These are phyloP conservation scores for Papilio protenor DNA, from an alignment of 2,888 invertebrate genomes.

Conservation along the genomic window DNA sequence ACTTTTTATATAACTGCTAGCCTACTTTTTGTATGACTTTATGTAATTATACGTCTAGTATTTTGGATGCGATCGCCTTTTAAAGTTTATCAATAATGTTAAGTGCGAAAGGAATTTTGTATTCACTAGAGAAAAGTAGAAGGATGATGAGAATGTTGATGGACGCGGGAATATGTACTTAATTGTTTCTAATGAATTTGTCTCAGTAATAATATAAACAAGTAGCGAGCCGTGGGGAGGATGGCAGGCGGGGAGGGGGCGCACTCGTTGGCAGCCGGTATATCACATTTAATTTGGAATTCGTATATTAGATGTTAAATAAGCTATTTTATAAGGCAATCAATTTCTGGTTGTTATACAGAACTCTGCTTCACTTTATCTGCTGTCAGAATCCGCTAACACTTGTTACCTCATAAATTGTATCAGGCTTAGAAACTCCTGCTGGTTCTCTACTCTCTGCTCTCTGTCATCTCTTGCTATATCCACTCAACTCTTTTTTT, in stretches of 20 bases:
- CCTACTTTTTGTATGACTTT: slow-evolving; percentile 31
- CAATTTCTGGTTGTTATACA: too few species aligned
- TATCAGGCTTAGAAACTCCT: too few species aligned
- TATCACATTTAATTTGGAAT: too few species aligned
- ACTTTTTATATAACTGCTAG: slow-evolving; percentile 24
- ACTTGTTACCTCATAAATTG: neutral
- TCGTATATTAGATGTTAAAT: too few species aligned
- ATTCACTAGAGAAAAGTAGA: neutral
- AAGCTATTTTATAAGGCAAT: too few species aligned
- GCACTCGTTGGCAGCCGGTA: too few species aligned
- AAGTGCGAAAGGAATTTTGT: neutral
- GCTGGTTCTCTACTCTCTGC: too few species aligned
- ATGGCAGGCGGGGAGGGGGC: neutral
- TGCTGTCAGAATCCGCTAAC: too few species aligned
- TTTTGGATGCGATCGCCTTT: neutral
- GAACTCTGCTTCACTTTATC: too few species aligned
- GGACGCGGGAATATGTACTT: neutral
- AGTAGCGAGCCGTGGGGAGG: neutral
- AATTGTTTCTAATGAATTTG: neutral
- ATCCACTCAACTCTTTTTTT: neutral
- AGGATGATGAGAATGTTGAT: neutral
- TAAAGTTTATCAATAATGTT: neutral
- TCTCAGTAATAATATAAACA: neutral
- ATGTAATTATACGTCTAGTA: slow-evolving; percentile 75
- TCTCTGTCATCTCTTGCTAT: neutral